phyloP scores from a whole-genome alignment of 2,113 vertebrate species.

The Gallinago paraguaiae region DNA sequence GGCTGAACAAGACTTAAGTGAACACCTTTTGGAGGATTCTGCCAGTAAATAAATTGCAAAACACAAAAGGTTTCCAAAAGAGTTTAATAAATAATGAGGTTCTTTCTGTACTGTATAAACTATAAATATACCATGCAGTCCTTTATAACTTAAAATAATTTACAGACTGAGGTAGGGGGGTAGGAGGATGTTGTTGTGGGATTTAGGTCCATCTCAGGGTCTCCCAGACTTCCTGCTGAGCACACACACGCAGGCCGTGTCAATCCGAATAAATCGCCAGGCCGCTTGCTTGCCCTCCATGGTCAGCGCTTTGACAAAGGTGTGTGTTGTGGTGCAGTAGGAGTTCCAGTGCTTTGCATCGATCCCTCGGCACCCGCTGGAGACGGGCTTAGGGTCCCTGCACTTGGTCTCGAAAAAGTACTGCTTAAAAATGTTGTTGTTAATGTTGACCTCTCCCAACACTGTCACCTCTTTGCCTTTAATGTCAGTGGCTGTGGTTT shows the following conservation, averaged over 20 bases:
- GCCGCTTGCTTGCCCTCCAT: slow-evolving; percentile 87
- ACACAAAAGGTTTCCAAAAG: slow-evolving; percentile 73
- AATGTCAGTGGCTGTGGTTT: slow-evolving; percentile 93
- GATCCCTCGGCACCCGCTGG: slow-evolving; percentile 90
- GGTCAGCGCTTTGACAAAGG: slow-evolving; percentile 93
- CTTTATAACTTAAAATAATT: slow-evolving; percentile 99
- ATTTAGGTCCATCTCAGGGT: slow-evolving; percentile 72
- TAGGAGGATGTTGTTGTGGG: slow-evolving; percentile 45
- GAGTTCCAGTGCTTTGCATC: slow-evolving; percentile 98
- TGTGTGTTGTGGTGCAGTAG: slow-evolving; percentile 95
- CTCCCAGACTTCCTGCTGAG: slow-evolving; percentile 90
- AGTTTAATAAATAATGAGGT: slow-evolving; percentile 85
- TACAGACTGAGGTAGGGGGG: slow-evolving; percentile 96
- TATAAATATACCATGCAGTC: slow-evolving; percentile 99
- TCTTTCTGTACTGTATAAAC: slow-evolving; percentile 92
- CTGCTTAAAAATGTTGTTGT: slow-evolving; percentile 92
- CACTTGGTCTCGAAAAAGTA: slow-evolving; percentile 97
- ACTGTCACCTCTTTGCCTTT: slow-evolving; percentile 92
- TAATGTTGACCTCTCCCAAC: slow-evolving; percentile 89
- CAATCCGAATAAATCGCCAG: slow-evolving; percentile 94
- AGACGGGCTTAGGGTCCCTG: slow-evolving; percentile 79
- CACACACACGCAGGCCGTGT: slow-evolving; percentile 94
- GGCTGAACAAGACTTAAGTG: neutral
- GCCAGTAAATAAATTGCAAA: neutral
- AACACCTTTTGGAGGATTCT: neutral